These are phyloP conservation scores for Bombus soroeensis DNA, from an alignment of 1,140 invertebrate genomes.

Conservation along the genomic window DNA sequence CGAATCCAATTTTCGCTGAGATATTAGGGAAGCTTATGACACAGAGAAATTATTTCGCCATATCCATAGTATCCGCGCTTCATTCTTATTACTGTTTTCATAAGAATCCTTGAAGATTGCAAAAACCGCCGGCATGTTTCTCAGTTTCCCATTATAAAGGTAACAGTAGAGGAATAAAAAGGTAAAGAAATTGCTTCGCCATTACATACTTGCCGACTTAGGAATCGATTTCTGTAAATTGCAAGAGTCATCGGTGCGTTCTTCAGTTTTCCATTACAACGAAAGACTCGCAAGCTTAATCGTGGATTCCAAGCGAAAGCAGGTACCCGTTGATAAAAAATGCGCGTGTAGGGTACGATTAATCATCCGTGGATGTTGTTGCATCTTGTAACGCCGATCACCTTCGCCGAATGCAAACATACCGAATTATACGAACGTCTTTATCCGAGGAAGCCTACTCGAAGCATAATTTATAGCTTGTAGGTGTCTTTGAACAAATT, in stretches of 20 bases:
- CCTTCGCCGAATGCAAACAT: background rate
- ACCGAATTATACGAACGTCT: background rate
- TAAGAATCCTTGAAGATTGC: too few species aligned
- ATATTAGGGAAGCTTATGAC: too few species aligned
- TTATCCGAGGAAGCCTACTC: too few species aligned
- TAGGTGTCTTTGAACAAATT: too few species aligned
- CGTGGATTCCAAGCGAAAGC: constrained; percentile 5
- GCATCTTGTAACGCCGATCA: background rate
- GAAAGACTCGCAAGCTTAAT: background rate
- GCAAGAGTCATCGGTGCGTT: background rate
- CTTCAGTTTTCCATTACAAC: background rate
- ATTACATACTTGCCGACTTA: background rate
- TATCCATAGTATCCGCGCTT: too few species aligned
- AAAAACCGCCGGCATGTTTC: too few species aligned
- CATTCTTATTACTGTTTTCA: too few species aligned
- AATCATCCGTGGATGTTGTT: constrained; percentile 15
- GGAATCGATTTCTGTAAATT: background rate
- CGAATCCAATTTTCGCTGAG: too few species aligned
- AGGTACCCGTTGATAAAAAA: background rate
- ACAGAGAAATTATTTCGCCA: too few species aligned
- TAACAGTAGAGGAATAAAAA: too few species aligned
- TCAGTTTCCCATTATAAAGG: too few species aligned
- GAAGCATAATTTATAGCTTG: background rate
- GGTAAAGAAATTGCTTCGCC: background rate
- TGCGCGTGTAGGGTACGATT: background rate